Conservation (phyloP, 1,140 invertebrate species). For the Polyergus mexicanus region DNA sequence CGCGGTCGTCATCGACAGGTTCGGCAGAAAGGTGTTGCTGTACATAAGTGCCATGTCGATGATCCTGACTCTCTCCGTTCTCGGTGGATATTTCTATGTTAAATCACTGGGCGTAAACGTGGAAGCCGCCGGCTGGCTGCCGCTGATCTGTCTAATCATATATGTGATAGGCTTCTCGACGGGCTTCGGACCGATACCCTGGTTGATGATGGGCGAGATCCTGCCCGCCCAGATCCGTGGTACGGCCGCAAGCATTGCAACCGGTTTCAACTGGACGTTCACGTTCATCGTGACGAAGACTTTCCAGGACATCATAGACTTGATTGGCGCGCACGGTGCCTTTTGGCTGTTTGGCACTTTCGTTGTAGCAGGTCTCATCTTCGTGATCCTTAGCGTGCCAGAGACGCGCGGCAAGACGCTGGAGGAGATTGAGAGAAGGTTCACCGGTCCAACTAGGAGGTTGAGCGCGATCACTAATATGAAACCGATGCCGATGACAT, state of each 20-base stretch:
- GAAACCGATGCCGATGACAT: slow-evolving; percentile 90
- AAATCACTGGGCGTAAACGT: slow-evolving; percentile 88
- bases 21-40: slow-evolving; percentile 94
- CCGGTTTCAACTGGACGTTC: slow-evolving; percentile 95
- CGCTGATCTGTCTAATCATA: slow-evolving; percentile 92
- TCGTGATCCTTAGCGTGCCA: slow-evolving; percentile 94
- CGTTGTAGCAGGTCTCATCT: slow-evolving; percentile 91
- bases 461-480: slow-evolving; percentile 93
- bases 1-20: slow-evolving; percentile 92
- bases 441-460: slow-evolving; percentile 90
- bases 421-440: slow-evolving; percentile 95
- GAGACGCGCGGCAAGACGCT: slow-evolving; percentile 96
- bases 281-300: slow-evolving; percentile 97
- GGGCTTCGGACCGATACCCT: slow-evolving; percentile 97
- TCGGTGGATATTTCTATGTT: slow-evolving; percentile 93
- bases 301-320: slow-evolving; percentile 90
- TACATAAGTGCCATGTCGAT: slow-evolving; percentile 93
- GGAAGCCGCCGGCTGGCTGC: slow-evolving; percentile 91
- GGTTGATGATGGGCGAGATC: slow-evolving; percentile 97
- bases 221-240: slow-evolving; percentile 93
- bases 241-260: slow-evolving; percentile 93
- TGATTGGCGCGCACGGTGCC: slow-evolving; percentile 90
- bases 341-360: slow-evolving; percentile 94
- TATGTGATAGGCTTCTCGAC: slow-evolving; percentile 96
- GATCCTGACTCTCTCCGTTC: slow-evolving; percentile 90